These are phyloP conservation scores for Lagorchestes hirsutus DNA, from an alignment of 2,797 vertebrate species.

Conservation along the genomic window DNA sequence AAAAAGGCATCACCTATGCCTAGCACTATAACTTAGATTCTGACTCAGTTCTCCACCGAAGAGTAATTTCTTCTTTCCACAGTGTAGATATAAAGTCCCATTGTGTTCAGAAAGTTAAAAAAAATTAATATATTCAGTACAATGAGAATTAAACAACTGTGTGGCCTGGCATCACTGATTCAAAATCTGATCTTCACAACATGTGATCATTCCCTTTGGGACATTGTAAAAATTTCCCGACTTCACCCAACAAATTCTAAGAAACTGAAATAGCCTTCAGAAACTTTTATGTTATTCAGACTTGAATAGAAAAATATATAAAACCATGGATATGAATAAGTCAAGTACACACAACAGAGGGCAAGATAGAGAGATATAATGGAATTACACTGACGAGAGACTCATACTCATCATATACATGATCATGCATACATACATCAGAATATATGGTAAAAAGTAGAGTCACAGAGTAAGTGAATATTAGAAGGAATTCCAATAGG, in stretches of 20 bases:
- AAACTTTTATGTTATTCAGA: constrained; percentile 27
- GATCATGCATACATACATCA: not conserved
- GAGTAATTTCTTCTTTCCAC: not conserved
- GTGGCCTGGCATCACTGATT: not conserved
- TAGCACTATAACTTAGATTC: not conserved
- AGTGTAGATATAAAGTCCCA: not conserved
- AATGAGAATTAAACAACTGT: not conserved
- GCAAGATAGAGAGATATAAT: constrained; percentile 3
- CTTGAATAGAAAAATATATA: constrained; percentile 44
- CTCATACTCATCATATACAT: not conserved
- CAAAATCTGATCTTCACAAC: constrained; percentile 34
- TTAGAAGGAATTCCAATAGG: not conserved
- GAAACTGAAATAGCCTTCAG: constrained; percentile 5
- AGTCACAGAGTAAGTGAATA: not conserved
- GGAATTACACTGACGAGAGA: constrained; percentile 25
- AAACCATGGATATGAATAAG: constrained; percentile 27
- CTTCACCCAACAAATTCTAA: constrained; percentile 5
- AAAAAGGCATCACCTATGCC: not conserved
- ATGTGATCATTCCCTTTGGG: constrained; percentile 23
- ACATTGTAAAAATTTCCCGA: constrained; percentile 15
- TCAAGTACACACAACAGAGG: not conserved
- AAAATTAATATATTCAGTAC: not conserved
- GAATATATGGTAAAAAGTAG: not conserved
- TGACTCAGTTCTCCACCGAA: not conserved
- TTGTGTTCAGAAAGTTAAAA: not conserved